These are phyloP conservation scores for Hypercompe scribonia DNA, from an alignment of 2,888 invertebrate genomes.

Conservation along the genomic window DNA sequence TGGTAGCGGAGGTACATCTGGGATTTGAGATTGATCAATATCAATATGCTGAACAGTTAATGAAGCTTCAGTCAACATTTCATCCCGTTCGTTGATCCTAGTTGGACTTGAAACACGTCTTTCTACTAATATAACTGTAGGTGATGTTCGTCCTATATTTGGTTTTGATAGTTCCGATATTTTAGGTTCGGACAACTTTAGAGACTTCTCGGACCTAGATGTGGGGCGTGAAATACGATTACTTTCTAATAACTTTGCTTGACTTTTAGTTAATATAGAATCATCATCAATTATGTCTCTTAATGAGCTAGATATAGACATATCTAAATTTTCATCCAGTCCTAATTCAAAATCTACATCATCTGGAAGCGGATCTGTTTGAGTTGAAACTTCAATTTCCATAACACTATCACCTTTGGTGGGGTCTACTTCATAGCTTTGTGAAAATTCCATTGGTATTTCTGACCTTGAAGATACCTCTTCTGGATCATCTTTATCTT, in stretches of 20 bases:
- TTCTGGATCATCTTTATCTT: slow-evolving; percentile 61
- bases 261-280: slow-evolving; percentile 80
- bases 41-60: slow-evolving; percentile 89
- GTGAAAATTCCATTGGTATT: slow-evolving; percentile 48
- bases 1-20: slow-evolving; percentile 81
- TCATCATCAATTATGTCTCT: slow-evolving; percentile 84
- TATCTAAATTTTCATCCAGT: slow-evolving; percentile 78
- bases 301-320: slow-evolving; percentile 81
- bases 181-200: slow-evolving; percentile 85
- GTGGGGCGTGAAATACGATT: slow-evolving; percentile 81
- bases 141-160: slow-evolving; percentile 86
- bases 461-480: slow-evolving; percentile 46
- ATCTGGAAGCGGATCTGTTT: slow-evolving; percentile 94
- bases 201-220: slow-evolving; percentile 86
- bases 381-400: slow-evolving; percentile 93
- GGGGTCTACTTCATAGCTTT: slow-evolving; percentile 51
- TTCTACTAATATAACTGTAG: slow-evolving; percentile 88
- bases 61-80: slow-evolving; percentile 89
- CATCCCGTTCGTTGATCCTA: slow-evolving; percentile 86
- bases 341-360: slow-evolving; percentile 90
- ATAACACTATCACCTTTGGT: slow-evolving; percentile 70
- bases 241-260: slow-evolving; percentile 82
- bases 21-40: slow-evolving; percentile 79
- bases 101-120: slow-evolving; percentile 87
- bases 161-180: slow-evolving; percentile 85